phyloP scores from a whole-genome alignment of 2,888 invertebrate species.

The Terebella lapidaria region DNA sequence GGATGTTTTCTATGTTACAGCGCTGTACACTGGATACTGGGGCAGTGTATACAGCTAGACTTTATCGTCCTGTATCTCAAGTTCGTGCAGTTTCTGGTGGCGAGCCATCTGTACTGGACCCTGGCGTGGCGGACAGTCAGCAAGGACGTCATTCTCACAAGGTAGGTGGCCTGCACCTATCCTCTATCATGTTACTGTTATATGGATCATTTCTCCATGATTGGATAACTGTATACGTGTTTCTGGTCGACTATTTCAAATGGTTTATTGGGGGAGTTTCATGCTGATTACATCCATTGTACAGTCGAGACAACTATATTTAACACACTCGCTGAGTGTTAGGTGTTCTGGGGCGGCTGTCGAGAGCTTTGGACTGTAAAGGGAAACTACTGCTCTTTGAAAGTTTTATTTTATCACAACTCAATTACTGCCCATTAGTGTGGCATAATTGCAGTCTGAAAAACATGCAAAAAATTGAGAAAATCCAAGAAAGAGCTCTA shows the following conservation, averaged over 20 bases:
- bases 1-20: no score
- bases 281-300: no score
- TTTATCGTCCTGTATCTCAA: constrained; percentile 56
- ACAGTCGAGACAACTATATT: no score
- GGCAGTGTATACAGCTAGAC: constrained; percentile 55
- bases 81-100: constrained; percentile 55
- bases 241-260: background rate
- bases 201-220: background rate
- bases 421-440: no score
- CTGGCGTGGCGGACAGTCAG: constrained; percentile 55
- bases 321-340: no score
- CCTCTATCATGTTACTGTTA: background rate
- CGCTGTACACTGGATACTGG: constrained; percentile 54
- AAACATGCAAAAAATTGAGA: no score
- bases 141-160: constrained; percentile 39
- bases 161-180: background rate
- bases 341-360: no score
- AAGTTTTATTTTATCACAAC: no score
- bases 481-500: no score
- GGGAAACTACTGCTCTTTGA: no score
- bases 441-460: no score
- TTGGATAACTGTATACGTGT: background rate
- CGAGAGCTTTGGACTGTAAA: no score
- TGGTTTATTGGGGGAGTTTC: background rate
- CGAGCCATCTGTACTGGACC: constrained; percentile 59